Evolutionary conservation across 1,140 invertebrate genomes (phyloP).

Genomic region (Lordiphosa mommai): DNA sequence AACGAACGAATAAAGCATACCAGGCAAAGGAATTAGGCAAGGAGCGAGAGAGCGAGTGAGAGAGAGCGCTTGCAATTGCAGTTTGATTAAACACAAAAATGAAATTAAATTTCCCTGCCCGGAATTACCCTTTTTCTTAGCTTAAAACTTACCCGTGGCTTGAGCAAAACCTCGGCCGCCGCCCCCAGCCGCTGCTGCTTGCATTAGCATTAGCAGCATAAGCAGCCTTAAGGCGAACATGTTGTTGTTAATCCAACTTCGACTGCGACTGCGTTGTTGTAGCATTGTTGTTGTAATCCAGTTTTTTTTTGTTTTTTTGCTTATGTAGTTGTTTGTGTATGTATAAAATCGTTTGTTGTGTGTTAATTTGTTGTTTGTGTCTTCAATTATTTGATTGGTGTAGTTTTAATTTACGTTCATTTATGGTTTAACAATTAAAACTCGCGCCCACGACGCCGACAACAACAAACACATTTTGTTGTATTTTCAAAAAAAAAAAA

Average conservation of each 20-base stretch:
- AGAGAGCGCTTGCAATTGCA: no score
- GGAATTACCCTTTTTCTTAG: slow-evolving; percentile 1
- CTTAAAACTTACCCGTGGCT: slow-evolving; percentile 57
- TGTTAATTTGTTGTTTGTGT: slow-evolving; percentile 1
- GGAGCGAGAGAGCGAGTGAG: background rate
- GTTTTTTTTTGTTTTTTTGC: slow-evolving; percentile 34
- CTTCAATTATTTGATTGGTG: slow-evolving; percentile 2
- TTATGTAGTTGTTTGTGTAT: slow-evolving; percentile 1
- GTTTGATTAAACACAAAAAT: slow-evolving; percentile 1
- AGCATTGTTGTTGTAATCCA: slow-evolving; percentile 72
- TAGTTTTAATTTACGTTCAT: background rate
- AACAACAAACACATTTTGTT: no score
- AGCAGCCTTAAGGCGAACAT: slow-evolving; percentile 54
- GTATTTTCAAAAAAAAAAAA: no score
- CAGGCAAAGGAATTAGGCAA: slow-evolving; percentile 22
- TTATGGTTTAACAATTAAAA: background rate
- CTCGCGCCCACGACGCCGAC: no score
- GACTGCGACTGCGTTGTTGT: slow-evolving; percentile 66
- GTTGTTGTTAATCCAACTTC: slow-evolving; percentile 63
- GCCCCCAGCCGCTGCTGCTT: slow-evolving; percentile 17
- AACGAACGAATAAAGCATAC: slow-evolving; percentile 33
- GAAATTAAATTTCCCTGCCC: background rate
- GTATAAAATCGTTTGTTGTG: background rate
- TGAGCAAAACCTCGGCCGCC: slow-evolving; percentile 16
- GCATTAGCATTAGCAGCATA: slow-evolving; percentile 47